A percentile compares a stretch with the other conserved stretches of the same genome.
Evolutionary conservation across 2,113 vertebrate species (phyloP).

Genomic region (Aramus guarauna): DNA sequence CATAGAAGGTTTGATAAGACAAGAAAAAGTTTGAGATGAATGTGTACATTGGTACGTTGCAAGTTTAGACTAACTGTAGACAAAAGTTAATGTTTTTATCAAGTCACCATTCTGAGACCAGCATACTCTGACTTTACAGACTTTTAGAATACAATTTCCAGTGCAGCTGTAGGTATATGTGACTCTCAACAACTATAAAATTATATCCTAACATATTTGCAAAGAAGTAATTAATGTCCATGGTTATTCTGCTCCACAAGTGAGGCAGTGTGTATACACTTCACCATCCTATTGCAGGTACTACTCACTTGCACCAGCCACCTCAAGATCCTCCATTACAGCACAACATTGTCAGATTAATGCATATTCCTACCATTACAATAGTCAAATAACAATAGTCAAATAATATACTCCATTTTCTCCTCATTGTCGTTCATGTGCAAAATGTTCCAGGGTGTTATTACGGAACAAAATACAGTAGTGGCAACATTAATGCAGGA

Average conservation of each 20-base stretch:
- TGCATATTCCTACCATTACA: not conserved
- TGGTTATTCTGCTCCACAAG: not conserved
- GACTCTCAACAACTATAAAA: not conserved
- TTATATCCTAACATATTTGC: not conserved
- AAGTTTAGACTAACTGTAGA: not conserved
- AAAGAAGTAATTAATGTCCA: not conserved
- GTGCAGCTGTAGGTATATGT: not conserved
- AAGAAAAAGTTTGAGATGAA: not conserved
- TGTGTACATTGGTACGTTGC: rapidly evolving
- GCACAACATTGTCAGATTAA: not conserved
- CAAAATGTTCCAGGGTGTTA: not conserved
- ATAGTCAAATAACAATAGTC: not conserved
- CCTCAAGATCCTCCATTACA: not conserved
- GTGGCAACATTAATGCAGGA: not conserved
- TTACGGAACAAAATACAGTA: not conserved
- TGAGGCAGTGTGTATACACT: rapidly evolving
- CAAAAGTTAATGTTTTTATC: not conserved
- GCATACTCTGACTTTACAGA: not conserved
- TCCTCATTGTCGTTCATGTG: not conserved
- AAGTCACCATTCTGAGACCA: not conserved
- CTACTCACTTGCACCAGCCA: not conserved
- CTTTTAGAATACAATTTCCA: not conserved
- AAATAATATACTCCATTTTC: not conserved
- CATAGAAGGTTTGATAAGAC: not conserved
- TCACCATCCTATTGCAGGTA: not conserved